phyloP scores from a whole-genome alignment of 2,797 vertebrate genomes.

The Alectoris magna region DNA sequence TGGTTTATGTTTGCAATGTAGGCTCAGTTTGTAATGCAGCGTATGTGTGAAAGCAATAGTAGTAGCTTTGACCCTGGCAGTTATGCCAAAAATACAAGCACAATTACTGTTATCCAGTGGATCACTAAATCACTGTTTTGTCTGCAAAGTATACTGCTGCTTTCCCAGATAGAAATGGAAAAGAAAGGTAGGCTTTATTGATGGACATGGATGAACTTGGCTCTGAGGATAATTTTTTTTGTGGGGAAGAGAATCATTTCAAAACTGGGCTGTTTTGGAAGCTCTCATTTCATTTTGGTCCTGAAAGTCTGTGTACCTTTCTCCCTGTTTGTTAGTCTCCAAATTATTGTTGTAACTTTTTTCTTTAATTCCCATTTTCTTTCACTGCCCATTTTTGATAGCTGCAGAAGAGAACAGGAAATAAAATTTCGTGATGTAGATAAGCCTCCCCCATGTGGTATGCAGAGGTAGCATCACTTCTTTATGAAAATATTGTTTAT shows the following conservation, averaged over 20 bases:
- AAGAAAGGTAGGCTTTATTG: neutral
- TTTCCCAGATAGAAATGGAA: neutral
- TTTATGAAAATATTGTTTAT: neutral
- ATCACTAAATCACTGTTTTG: neutral
- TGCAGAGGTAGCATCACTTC: neutral
- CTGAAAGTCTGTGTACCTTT: neutral
- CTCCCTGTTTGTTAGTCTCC: neutral
- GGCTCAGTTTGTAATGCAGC: neutral
- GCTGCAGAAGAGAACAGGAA: neutral
- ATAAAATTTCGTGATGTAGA: neutral
- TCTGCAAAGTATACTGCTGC: neutral
- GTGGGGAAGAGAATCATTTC: neutral
- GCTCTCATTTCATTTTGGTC: neutral
- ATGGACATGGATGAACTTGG: neutral
- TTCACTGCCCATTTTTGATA: neutral
- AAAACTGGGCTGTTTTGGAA: neutral
- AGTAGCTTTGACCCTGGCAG: neutral
- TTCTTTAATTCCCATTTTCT: neutral
- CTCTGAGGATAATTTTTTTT: neutral
- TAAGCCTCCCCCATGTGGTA: neutral
- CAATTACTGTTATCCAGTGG: neutral
- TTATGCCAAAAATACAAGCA: neutral
- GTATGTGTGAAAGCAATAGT: neutral
- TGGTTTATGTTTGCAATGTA: accelerated
- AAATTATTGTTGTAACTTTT: neutral